Base-by-base conservation (phyloP, 2,797 vertebrate genomes). In the Cyclura pinguis region DNA sequence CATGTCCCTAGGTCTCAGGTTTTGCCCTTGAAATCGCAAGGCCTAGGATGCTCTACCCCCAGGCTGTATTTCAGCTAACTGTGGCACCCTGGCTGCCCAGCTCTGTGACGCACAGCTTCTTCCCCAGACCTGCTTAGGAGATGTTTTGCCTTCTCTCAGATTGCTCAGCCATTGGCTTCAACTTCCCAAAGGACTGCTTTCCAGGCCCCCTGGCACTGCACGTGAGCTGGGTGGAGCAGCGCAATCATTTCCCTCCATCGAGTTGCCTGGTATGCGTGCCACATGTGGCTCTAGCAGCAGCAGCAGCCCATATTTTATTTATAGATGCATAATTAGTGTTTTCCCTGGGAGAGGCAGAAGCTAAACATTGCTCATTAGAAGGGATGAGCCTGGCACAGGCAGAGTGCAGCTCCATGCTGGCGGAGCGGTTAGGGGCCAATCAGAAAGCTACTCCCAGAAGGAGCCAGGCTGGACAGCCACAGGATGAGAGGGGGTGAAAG, bases 291-390 rank as follows among this genome's bases (percentile, higher is more conserved):
- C n/a, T n/a, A 3, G 76, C 42, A 78, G 77, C 76, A 76, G 73
- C n/a, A 76, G 80, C 85, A 87, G 80, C 90, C 90, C 85, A 91
- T 67, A 62, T 87, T 89, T 89, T 92, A 92, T 89, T 92, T 92
- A 92, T 89, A 89, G 88, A 77, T 12, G 59, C 64, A 89, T 89
- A 92, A 92, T 89, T 92, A 92, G 88, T 87, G 88, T 89, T 92
- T 92, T 92, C 85, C 91, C 91, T 62, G 42, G 32, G 91, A 87
- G 88, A 92, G 52, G 84, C 80, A 87, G 88, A 89, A 84, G 84
- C 85, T 87, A 92, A 92, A 87, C 73, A 84, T 73, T 72, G 88
- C 91, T 92, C 84, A 89, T 92, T 89, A 92, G 84, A 92, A 72
- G 84, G 91, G 88, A 85, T 92, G 80, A 80, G 85, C 80, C 85